Percentiles rank a stretch among this genome's conserved stretches.
Evolutionary conservation across 2,797 vertebrate genomes (phyloP).

Genomic region (Sciaenops ocellatus): DNA sequence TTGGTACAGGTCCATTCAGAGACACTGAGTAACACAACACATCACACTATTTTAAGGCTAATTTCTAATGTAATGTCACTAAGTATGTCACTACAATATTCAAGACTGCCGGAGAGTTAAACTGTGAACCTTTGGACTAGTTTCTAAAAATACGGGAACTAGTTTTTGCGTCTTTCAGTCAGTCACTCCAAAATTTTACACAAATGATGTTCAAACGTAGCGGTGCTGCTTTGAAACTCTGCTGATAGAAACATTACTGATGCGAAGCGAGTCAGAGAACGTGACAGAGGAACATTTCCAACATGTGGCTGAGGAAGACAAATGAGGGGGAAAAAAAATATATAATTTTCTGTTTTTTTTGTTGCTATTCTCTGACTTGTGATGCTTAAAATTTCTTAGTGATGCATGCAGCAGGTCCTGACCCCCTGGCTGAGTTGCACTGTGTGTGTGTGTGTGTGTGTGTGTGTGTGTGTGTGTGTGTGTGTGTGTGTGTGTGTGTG

Average conservation of each 20-base stretch:
- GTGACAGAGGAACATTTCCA: conserved; percentile 3
- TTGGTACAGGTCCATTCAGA: conserved; percentile 44
- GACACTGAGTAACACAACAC: conserved; percentile 16
- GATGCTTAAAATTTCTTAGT: not conserved
- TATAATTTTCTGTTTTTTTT: not conserved
- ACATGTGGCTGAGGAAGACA: not conserved
- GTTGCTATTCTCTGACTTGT: not conserved
- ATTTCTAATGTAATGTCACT: conserved; percentile 52
- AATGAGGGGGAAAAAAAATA: not conserved
- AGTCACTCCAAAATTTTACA: conserved; percentile 14
- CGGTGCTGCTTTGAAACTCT: conserved; percentile 2
- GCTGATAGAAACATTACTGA: not conserved
- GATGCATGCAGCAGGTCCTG: not conserved
- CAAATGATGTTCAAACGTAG: conserved; percentile 3
- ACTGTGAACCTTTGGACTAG: conserved; percentile 30
- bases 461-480: conserved; percentile 2
- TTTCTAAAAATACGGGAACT: conserved; percentile 52
- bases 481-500: conserved; percentile 13
- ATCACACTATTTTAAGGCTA: conserved; percentile 47
- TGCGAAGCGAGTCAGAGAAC: conserved; percentile 2
- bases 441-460: not conserved
- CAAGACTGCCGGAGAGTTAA: conserved; percentile 40
- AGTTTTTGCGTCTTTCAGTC: conserved; percentile 16
- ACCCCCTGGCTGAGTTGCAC: not conserved
- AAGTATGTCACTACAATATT: conserved; percentile 48